Evolutionary conservation across 2,888 invertebrate species (phyloP).

Genomic region (Parnassius glacialis): DNA sequence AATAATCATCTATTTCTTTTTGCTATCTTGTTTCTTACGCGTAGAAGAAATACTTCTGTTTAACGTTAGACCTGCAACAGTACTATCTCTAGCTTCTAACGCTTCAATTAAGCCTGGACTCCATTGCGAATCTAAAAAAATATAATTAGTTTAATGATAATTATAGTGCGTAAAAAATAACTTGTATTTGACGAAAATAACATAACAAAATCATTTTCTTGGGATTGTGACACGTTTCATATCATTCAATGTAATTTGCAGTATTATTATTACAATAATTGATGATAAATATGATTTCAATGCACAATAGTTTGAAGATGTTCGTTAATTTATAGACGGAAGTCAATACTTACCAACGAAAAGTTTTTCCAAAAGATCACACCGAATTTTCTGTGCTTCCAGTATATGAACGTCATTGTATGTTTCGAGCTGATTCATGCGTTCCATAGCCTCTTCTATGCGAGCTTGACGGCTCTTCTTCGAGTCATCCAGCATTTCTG

Average conservation of each 20-base stretch:
- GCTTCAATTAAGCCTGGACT: conserved; percentile 47
- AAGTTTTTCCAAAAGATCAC: conserved; percentile 50
- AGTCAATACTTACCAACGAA: conserved; percentile 51
- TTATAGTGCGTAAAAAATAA: no score
- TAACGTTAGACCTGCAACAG: conserved; percentile 49
- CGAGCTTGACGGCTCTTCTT: conserved; percentile 43
- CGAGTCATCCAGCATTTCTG: conserved; percentile 51
- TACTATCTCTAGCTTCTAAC: conserved; percentile 55
- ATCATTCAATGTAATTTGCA: no score
- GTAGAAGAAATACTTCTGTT: conserved; percentile 46
- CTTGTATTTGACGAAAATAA: no score
- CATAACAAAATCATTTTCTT: no score
- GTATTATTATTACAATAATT: no score
- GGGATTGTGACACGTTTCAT: no score
- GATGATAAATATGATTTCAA: no score
- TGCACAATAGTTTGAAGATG: no score
- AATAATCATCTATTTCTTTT: conserved; percentile 40
- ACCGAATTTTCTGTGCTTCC: conserved; percentile 51
- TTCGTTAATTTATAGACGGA: no score
- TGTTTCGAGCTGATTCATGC: conserved; percentile 58
- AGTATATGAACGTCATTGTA: conserved; percentile 53
- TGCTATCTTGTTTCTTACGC: conserved; percentile 55
- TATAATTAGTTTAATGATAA: neutral
- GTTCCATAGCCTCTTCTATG: conserved; percentile 50
- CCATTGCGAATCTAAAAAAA: conserved; percentile 51